Evolutionary conservation across 2,113 vertebrate genomes (phyloP).

Genomic region (Callipepla squamata): DNA sequence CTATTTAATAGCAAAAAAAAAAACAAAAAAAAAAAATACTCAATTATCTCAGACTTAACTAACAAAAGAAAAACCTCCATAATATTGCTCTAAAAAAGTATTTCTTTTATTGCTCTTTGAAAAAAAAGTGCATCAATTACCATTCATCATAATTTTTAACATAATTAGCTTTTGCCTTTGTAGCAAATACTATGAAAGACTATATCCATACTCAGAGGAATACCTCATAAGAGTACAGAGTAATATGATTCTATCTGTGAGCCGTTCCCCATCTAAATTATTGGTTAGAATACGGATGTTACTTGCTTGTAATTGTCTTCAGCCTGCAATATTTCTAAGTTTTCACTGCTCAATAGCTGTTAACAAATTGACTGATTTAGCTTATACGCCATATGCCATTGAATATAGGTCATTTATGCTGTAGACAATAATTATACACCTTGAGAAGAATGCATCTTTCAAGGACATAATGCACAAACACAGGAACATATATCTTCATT

Average conservation of each 20-base stretch:
- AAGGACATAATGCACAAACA: not conserved
- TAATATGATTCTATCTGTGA: not conserved
- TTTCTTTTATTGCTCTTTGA: not conserved
- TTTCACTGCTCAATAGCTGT: not conserved
- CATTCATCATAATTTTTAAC: not conserved
- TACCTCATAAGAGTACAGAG: not conserved
- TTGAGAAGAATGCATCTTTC: not conserved
- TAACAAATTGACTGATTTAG: not conserved
- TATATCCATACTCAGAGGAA: not conserved
- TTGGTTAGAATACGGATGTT: not conserved
- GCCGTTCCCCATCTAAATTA: not conserved
- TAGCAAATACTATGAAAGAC: not conserved
- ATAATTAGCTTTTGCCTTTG: not conserved
- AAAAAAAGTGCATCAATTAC: not conserved
- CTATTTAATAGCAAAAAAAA: not conserved
- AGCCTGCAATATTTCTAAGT: not conserved
- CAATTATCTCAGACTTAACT: not conserved
- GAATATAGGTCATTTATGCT: not conserved
- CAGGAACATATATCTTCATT: not conserved
- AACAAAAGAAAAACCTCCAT: not conserved
- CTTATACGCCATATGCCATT: not conserved
- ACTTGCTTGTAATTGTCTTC: not conserved
- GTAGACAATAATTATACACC: not conserved
- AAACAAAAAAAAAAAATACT: not conserved
- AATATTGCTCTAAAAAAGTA: not conserved